These are phyloP conservation scores for Cyclargus thomasi DNA, from an alignment of 1,140 invertebrate genomes.

Conservation along the genomic window DNA sequence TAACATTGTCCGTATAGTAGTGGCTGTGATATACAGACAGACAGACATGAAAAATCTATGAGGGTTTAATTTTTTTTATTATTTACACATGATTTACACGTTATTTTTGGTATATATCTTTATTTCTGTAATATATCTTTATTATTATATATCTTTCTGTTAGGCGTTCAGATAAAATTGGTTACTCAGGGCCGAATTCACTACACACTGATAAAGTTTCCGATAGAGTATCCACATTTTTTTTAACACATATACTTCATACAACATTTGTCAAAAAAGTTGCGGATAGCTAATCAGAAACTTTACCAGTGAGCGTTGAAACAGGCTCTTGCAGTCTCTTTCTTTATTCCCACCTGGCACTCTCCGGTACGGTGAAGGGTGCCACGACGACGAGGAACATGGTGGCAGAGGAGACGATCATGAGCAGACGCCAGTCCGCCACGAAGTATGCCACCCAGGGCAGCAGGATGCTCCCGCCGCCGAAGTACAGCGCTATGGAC, in stretches of 20 bases:
- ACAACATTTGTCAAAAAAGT: background rate
- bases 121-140: background rate
- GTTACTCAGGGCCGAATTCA: background rate
- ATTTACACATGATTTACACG: too few relatives aligned
- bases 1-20: background rate
- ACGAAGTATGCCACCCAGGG: slow-evolving; percentile 10
- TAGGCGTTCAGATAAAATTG: background rate
- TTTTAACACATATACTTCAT: background rate
- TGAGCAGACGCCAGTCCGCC: slow-evolving; percentile 20
- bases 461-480: background rate
- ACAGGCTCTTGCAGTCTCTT: background rate
- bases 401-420: slow-evolving; percentile 19
- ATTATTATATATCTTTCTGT: background rate
- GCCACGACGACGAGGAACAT: slow-evolving; percentile 21
- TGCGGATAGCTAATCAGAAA: background rate
- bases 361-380: slow-evolving; percentile 25
- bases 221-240: background rate
- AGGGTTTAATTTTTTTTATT: background rate
- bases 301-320: background rate
- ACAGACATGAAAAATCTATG: too few relatives aligned
- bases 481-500: slow-evolving; percentile 19
- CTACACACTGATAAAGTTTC: background rate
- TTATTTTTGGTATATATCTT: background rate
- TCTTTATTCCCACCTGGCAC: slow-evolving; percentile 19
- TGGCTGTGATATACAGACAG: too few relatives aligned